Evolutionary conservation across 2,888 invertebrate species (phyloP).

Genomic region (Cheilosia vernalis): DNA sequence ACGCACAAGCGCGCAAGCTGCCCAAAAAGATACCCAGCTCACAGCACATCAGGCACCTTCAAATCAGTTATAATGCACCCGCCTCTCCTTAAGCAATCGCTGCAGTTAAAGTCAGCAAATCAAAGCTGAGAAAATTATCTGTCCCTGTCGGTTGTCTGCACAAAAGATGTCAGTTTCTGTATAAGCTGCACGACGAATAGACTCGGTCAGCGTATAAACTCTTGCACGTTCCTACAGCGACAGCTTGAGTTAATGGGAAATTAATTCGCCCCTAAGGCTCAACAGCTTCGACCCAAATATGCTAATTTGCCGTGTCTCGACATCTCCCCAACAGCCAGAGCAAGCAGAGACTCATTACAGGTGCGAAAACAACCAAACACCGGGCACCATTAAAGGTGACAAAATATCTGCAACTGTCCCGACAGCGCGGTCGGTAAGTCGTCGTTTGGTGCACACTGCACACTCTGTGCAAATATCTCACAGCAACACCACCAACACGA

Average conservation of each 20-base stretch:
- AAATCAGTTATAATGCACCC: too few relatives aligned
- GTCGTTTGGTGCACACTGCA: conserved; percentile 37
- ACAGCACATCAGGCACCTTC: too few relatives aligned
- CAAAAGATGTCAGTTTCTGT: too few relatives aligned
- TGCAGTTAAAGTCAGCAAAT: too few relatives aligned
- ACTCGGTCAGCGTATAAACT: not conserved
- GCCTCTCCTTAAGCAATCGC: too few relatives aligned
- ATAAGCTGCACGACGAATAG: not conserved
- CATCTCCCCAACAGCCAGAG: conserved; percentile 34
- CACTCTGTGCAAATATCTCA: conserved; percentile 65
- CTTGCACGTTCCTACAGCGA: not conserved
- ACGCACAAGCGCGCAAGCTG: too few relatives aligned
- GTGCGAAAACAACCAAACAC: conserved; percentile 61
- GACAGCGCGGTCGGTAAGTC: conserved; percentile 24
- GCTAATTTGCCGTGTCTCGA: conserved; percentile 33
- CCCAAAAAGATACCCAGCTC: too few relatives aligned
- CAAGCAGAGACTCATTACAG: conserved; percentile 49
- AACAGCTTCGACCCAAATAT: conserved; percentile 18
- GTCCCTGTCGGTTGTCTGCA: too few relatives aligned
- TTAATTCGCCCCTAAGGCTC: conserved; percentile 4
- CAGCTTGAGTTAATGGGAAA: not conserved
- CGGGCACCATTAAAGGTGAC: conserved; percentile 66
- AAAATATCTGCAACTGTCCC: conserved; percentile 72
- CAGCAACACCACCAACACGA: conserved; percentile 63
- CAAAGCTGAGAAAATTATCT: too few relatives aligned